Base-by-base conservation (phyloP, 1,140 invertebrate genomes). In the Euura lappo region DNA sequence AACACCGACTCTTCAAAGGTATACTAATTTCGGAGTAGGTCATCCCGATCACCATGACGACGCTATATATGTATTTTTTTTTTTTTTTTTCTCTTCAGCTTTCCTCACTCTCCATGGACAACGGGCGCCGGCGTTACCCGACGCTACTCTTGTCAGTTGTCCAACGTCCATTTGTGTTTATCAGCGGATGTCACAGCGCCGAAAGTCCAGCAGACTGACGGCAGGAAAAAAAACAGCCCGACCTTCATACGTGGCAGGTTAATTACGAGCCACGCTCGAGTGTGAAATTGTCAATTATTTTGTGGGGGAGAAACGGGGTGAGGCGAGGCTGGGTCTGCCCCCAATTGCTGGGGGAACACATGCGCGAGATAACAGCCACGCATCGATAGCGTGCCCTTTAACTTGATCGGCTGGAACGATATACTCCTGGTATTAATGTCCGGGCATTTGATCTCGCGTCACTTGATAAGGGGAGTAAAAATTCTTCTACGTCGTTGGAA, bases 201-300 rank as follows among this genome's bases (percentile, higher is more conserved):
- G 13, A 60, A 60, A n/a, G 51, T 8, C 51, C 51, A n/a, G 51
- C 6, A 60, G 13, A 60, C 51, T 60, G 13, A 60, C 8, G 28
- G 28, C 28, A 60, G 51, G 2, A 45, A 47, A 70, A 44, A 28
- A 70, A 70, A 70, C 45, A 46, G 11, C n/a, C 44, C 44, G 42
- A n/a, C 69, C 69, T 70, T 44, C 69, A 44, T 70, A 47, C 72
- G 72, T 75, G 77, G 75, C 77, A 76, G 75, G 73, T 78, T 78
- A 78, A 78, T 78, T 76, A 78, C 77, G 67, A 66, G 68, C 70
- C 65, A 78, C 77, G 71, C 69, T 76, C 75, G 51, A 78, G 73
- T 76, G 75, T 75, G 73, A 76, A 78, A 78, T 78, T 76, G 77
- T 78, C 77, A 78, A 78, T 78, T 73, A 76, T 72, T 73, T 71